A percentile compares a stretch with the other conserved stretches of the same genome.
Evolutionary conservation across 2,113 vertebrate genomes (phyloP).

Genomic region (rabbit (Oryctolagus cuniculus)): DNA sequence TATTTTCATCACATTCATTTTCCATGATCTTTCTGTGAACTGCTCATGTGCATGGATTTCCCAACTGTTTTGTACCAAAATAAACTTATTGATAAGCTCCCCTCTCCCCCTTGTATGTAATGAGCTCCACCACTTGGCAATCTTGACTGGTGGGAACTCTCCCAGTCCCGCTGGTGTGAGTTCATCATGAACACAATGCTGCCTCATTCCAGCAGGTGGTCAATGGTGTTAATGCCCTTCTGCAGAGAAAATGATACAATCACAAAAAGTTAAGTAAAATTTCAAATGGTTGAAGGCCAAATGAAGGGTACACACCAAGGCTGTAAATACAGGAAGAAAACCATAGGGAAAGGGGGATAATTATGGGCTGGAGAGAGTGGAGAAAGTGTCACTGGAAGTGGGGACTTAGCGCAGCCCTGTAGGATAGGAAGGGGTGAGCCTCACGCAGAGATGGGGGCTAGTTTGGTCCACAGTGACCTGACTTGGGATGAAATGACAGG

Average conservation of each 20-base stretch:
- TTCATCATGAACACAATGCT: not conserved
- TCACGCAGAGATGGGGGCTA: not conserved
- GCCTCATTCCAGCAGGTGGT: not conserved
- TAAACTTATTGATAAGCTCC: too few relatives aligned
- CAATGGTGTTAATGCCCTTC: not conserved
- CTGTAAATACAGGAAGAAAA: not conserved
- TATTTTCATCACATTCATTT: too few relatives aligned
- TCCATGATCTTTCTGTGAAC: too few relatives aligned
- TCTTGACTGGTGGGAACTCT: not conserved
- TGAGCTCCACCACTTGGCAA: not conserved
- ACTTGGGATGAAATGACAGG: not conserved
- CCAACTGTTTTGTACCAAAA: too few relatives aligned
- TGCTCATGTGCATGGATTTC: too few relatives aligned
- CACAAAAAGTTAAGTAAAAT: not conserved
- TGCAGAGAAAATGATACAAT: not conserved
- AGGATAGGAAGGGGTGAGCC: too few relatives aligned
- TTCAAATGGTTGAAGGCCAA: not conserved
- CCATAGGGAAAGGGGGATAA: not conserved
- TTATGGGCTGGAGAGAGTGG: not conserved
- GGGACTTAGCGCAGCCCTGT: not conserved
- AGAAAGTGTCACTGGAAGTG: too few relatives aligned
- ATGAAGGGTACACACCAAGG: not conserved
- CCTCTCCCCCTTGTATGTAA: fast-evolving
- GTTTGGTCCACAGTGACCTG: too few relatives aligned
- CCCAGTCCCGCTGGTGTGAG: not conserved